phyloP scores from a whole-genome alignment of 2,113 vertebrate genomes.

The Neoarius graeffei region DNA sequence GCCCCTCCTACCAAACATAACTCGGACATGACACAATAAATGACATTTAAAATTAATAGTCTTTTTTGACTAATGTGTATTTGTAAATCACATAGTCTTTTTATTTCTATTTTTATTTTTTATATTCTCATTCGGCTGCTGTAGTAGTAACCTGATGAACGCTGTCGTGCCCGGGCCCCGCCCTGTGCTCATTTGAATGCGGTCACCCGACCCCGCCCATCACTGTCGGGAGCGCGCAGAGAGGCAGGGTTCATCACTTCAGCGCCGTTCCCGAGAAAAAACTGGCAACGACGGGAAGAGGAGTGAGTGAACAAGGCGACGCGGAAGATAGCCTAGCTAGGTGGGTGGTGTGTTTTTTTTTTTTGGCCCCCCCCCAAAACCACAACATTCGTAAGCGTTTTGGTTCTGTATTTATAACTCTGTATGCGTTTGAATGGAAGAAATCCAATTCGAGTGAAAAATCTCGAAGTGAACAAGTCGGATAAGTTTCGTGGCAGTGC shows the following conservation, averaged over 20 bases:
- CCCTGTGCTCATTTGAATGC: conserved; percentile 2
- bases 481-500: conserved; percentile 69
- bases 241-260: conserved; percentile 30
- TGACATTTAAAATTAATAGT: too few relatives aligned
- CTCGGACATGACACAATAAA: too few relatives aligned
- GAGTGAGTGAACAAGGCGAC: conserved; percentile 56
- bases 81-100: neutral
- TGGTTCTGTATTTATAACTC: neutral
- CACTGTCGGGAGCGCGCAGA: conserved; percentile 6
- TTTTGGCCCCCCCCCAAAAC: conserved; percentile 26
- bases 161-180: neutral
- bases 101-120: neutral
- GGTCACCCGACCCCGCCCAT: conserved; percentile 26
- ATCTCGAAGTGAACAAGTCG: neutral
- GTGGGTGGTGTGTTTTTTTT: conserved; percentile 42
- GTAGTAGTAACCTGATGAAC: neutral
- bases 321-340: conserved; percentile 53
- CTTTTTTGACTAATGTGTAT: neutral
- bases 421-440: conserved; percentile 24
- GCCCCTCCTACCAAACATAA: neutral
- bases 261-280: neutral
- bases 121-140: neutral
- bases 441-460: neutral
- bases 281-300: conserved; percentile 52
- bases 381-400: conserved; percentile 18